Conservation (phyloP, 1,140 invertebrate genomes). For the Olivierus martensii region DNA sequence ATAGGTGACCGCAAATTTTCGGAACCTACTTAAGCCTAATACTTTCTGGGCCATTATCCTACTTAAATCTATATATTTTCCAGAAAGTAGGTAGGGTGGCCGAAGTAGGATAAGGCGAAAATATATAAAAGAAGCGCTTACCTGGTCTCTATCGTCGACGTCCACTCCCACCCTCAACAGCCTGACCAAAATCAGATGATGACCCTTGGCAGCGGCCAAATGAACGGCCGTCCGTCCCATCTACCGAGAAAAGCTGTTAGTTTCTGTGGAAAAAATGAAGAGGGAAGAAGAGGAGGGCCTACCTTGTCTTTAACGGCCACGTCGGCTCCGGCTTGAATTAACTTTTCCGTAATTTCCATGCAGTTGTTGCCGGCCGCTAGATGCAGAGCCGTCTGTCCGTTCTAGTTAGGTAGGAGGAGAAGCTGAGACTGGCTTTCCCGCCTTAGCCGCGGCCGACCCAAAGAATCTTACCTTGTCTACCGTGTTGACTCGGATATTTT, state of each 20-base stretch:
- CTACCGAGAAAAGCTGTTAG: slow-evolving; percentile 33
- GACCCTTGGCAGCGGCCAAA: slow-evolving; percentile 54
- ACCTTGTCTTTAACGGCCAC: slow-evolving; percentile 32
- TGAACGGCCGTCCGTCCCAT: slow-evolving; percentile 56
- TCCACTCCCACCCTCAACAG: slow-evolving; percentile 49
- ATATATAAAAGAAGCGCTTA: too few relatives aligned
- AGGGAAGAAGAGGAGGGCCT: too few relatives aligned
- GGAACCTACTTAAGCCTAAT: too few relatives aligned
- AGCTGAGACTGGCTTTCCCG: too few relatives aligned
- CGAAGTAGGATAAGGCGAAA: too few relatives aligned
- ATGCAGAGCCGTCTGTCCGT: slow-evolving; percentile 30
- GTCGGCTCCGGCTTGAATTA: slow-evolving; percentile 30
- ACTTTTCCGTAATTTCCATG: slow-evolving; percentile 28
- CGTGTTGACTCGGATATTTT: slow-evolving; percentile 43
- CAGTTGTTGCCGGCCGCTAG: slow-evolving; percentile 30
- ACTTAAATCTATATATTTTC: too few relatives aligned
- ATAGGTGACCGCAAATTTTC: too few relatives aligned
- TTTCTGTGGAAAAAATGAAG: too few relatives aligned
- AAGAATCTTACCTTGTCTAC: slow-evolving; percentile 33
- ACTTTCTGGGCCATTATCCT: too few relatives aligned
- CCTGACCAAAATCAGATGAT: slow-evolving; percentile 52
- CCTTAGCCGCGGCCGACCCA: too few relatives aligned
- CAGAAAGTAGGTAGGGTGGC: too few relatives aligned
- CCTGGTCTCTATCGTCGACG: slow-evolving; percentile 55
- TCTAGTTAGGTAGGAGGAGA: slow-evolving; percentile 24